A percentile compares a stretch with the other conserved stretches of the same genome.
phyloP scores from a whole-genome alignment of 2,113 vertebrate genomes.

The Lagopus muta region DNA sequence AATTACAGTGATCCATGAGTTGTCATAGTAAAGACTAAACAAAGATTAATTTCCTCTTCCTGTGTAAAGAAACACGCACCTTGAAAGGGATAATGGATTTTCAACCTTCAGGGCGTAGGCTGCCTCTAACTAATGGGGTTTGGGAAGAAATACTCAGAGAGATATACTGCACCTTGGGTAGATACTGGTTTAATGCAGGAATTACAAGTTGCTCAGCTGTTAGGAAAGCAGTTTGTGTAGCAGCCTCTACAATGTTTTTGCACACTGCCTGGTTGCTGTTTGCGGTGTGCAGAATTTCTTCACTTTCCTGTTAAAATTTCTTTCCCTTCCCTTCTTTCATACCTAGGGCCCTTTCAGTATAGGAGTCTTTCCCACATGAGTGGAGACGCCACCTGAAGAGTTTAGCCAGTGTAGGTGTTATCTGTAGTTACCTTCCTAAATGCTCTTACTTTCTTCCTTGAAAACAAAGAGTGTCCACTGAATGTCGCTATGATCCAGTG shows the following conservation, averaged over 20 bases:
- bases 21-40: constrained; percentile 7
- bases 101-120: background rate
- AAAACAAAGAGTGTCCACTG: background rate
- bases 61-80: background rate
- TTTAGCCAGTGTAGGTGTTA: background rate
- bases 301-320: background rate
- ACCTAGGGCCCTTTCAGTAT: fast-evolving
- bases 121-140: background rate
- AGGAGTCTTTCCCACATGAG: background rate
- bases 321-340: background rate
- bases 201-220: background rate
- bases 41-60: constrained; percentile 13
- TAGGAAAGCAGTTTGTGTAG: background rate
- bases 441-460: background rate
- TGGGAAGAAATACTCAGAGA: background rate
- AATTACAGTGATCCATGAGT: constrained; percentile 37
- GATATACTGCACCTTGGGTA: background rate
- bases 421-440: background rate
- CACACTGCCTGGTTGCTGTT: background rate
- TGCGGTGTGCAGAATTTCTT: background rate
- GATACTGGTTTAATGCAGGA: background rate
- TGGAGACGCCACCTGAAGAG: background rate
- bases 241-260: background rate
- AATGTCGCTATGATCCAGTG: background rate
- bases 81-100: background rate